A percentile compares a stretch with the other conserved stretches of the same genome.
Evolutionary conservation across 2,888 invertebrate species (phyloP).

Genomic region (Ichneumoninae sp.): DNA sequence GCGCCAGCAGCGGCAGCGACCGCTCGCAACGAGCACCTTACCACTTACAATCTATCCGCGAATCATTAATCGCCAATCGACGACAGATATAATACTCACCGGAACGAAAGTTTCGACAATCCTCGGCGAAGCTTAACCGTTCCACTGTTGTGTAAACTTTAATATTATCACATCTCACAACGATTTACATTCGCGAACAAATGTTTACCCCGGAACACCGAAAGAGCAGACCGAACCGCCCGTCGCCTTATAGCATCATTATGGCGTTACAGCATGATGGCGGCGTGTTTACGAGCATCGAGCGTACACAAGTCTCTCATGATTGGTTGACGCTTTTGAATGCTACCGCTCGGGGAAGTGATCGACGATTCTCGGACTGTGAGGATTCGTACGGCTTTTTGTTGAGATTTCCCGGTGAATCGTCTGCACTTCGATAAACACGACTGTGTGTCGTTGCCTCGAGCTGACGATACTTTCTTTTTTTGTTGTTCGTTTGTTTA

Average conservation of each 20-base stretch:
- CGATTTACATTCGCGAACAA: slow-evolving; percentile 40
- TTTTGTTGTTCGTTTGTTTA: no score
- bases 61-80: slow-evolving; percentile 25
- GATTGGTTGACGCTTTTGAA: slow-evolving; percentile 13
- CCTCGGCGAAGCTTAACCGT: not conserved
- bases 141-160: not conserved
- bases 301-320: not conserved
- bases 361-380: not conserved
- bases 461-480: not conserved
- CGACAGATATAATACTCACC: slow-evolving; percentile 38
- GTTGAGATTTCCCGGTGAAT: not conserved
- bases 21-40: slow-evolving; percentile 1
- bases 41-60: slow-evolving; percentile 31
- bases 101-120: slow-evolving; percentile 15
- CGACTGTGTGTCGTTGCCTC: not conserved
- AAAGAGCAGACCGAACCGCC: slow-evolving; percentile 37
- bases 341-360: not conserved
- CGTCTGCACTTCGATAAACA: no score
- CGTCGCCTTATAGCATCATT: slow-evolving; percentile 57
- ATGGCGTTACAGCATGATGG: slow-evolving; percentile 64
- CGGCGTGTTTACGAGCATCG: slow-evolving; percentile 54
- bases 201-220: slow-evolving; percentile 51
- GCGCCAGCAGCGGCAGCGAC: slow-evolving; percentile 17
- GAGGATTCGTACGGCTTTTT: not conserved
- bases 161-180: slow-evolving; percentile 26